Base-by-base conservation (phyloP, 2,888 invertebrate genomes). In the Agrilus biguttatus region DNA sequence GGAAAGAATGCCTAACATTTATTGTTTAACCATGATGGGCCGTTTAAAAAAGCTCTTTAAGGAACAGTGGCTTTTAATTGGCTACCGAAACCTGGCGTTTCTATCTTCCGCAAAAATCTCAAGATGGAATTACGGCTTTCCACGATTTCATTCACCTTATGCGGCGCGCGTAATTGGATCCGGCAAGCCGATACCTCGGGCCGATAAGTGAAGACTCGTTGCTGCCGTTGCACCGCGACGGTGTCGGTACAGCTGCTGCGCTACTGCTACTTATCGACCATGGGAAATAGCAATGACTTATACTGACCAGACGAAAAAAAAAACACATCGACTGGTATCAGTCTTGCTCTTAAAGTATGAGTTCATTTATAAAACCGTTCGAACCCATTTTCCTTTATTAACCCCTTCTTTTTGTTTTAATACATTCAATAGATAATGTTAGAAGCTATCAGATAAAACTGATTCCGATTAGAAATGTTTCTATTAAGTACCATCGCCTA, bases 111-210 rank as follows among this genome's bases (percentile, higher is more conserved):
- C 61, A 59, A 58, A 59, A 51, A 57, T 61, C 59, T 58, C 48
- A 52, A 55, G 48, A 49, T 48, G 46, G 47, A 49, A 48, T 44
- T 45, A 51, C 52, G 54, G 56, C 55, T 55, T 61, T 61, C 59
- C 61, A 61, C 59, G 62, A 63, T 64, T 65, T 65, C 63, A 63
- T 65, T 63, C 63, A 62, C 63, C 64, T 63, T 65, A 65, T 62
- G 63, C 59, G 62, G 62, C 54, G 58, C 57, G 59, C 60, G 63
- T 65, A 65, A 65, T 65, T 65, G 63, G 64, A 63, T 60, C 57
- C 62, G 58, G 59, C 60, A 62, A 63, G 60, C 60, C 63, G 64
- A 65, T 65, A 62, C 59, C 46, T 51, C 52, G 49, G 28, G 51
- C 54, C 56, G 65, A 65, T 65, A 64, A 62, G 59, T 61, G 52